Evolutionary conservation across 1,140 invertebrate genomes (phyloP), one percentile per base, ranked within the genome.

Genomic region (Brachionus rubens): DNA sequence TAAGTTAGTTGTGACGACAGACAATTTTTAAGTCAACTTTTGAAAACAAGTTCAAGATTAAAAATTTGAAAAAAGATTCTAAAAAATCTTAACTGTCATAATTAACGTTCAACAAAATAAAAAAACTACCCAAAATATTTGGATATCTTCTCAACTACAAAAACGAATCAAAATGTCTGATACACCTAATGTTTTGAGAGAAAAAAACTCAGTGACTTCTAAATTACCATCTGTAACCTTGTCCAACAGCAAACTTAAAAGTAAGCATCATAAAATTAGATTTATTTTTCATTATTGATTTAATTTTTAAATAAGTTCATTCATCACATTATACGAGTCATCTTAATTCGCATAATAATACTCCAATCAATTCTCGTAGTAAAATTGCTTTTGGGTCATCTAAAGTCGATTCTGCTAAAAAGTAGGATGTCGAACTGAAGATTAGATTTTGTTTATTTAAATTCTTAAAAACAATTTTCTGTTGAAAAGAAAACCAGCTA

Each of bases 201-300:
- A 59, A 33, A 59, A 59, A 36, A 59, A 59, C n/a, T 12, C 12
- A 14, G 0, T 28, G 9, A 1, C 21, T 4, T 28, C 7, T 4
- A 7, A 24, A 56, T 26, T n/a, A 28, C 10, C 28, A 30, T 14
- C 12, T 5, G n/a, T 2, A 28, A 59, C 30, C 16, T 59, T 33
- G 12, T 59, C 54, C 7, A 59, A 10, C 54, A 59, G 54, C 54
- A 59, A 59, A 59, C 33, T 59, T 16, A 59, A 59, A 59, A 28
- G 54, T 65, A 65, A 43, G 24, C 0, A 43, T 4, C 9, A 10
- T 41, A 62, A 62, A 41, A 0, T 30, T 43, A 46, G 14, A 3
- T 10, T 14, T 16, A 21, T 5, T 9, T 26, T 41, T 62, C 10
- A 41, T 19, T 41, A 0, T 40, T 26, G 2, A 36, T 16, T 62